These are phyloP conservation scores for Hemicordylus capensis DNA, from an alignment of 2,113 vertebrate species.

Conservation along the genomic window DNA sequence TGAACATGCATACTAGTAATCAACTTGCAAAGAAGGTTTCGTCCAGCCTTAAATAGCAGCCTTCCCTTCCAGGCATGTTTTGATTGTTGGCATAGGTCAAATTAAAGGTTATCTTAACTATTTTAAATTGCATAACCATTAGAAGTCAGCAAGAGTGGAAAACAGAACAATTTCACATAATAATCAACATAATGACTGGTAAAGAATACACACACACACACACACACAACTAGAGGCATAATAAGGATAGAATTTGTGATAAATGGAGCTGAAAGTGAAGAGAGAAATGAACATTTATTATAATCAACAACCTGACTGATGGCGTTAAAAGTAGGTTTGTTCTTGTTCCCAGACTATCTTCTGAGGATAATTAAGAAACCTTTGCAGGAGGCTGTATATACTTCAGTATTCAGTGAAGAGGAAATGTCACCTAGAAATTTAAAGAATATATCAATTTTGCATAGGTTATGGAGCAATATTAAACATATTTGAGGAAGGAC, in stretches of 20 bases:
- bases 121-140: constrained; percentile 51
- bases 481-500: constrained; percentile 4
- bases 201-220: constrained; percentile 33
- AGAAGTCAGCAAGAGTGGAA: constrained; percentile 48
- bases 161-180: constrained; percentile 34
- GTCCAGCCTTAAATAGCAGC: constrained; percentile 39
- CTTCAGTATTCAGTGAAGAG: not conserved
- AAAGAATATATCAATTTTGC: not conserved
- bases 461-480: not conserved
- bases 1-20: constrained; percentile 37
- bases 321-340: not conserved
- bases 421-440: not conserved
- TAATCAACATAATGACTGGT: constrained; percentile 39
- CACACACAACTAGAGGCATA: not conserved
- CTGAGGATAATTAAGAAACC: not conserved
- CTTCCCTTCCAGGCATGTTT: constrained; percentile 42
- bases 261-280: not conserved
- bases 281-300: not conserved
- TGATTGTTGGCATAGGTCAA: constrained; percentile 51
- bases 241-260: not conserved
- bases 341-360: not conserved
- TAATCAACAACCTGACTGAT: not conserved
- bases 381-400: not conserved
- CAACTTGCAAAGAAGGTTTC: not conserved
- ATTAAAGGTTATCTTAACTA: constrained; percentile 53